These are phyloP conservation scores for Ciconia boyciana DNA, from an alignment of 2,113 vertebrate species.

Conservation along the genomic window DNA sequence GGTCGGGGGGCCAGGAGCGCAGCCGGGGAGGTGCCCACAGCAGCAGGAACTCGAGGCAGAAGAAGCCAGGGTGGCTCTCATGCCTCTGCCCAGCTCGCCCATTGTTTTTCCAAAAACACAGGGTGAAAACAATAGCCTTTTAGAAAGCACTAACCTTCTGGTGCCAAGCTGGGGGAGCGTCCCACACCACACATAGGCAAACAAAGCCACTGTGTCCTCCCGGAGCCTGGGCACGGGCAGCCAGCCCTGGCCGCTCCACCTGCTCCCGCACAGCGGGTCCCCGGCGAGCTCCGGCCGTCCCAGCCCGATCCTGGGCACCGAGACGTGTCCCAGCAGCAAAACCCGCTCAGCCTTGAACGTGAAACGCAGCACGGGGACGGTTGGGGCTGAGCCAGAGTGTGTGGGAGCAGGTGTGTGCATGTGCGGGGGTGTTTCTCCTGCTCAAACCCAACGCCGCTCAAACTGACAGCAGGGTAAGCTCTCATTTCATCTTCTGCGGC, in stretches of 20 bases:
- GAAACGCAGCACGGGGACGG: fast-evolving
- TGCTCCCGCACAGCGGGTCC: not conserved
- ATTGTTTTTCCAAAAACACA: not conserved
- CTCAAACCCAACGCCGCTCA: not conserved
- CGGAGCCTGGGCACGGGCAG: not conserved
- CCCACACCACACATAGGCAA: not conserved
- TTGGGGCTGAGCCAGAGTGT: not conserved
- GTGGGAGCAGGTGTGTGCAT: not conserved
- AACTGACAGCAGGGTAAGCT: not conserved
- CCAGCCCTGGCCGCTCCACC: not conserved
- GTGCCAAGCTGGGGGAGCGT: slow-evolving; percentile 21
- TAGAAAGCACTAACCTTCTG: not conserved
- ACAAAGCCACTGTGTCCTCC: not conserved
- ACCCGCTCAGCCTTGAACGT: fast-evolving
- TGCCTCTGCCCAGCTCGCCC: not conserved
- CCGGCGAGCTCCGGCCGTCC: fast-evolving
- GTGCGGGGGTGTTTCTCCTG: not conserved
- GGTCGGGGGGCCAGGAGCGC: fast-evolving
- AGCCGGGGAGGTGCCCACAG: not conserved
- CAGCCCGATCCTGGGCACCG: fast-evolving
- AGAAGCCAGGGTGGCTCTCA: not conserved
- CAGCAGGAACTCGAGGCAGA: not conserved
- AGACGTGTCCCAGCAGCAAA: not conserved
- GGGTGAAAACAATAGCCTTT: not conserved
- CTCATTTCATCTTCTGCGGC: not conserved